These are phyloP conservation scores for Callyntrura sp. DNA, from an alignment of 2,888 invertebrate species.

Conservation along the genomic window DNA sequence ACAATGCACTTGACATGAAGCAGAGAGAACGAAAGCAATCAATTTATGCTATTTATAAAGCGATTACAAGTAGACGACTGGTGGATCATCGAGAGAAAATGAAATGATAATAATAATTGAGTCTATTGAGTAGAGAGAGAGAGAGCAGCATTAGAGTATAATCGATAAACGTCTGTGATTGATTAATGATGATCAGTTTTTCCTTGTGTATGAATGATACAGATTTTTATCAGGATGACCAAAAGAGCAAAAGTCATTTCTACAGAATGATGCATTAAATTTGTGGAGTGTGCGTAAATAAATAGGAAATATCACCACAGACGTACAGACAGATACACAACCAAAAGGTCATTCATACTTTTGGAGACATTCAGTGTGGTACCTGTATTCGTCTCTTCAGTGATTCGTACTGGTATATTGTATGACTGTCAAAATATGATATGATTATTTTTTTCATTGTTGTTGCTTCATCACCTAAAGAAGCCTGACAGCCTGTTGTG, in stretches of 20 bases:
- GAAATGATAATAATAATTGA: slow-evolving; percentile 33
- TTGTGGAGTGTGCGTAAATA: slow-evolving; percentile 41
- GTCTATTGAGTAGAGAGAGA: slow-evolving; percentile 10
- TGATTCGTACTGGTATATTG: neutral
- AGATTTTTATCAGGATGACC: slow-evolving; percentile 18
- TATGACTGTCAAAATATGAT: neutral
- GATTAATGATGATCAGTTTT: slow-evolving; percentile 73
- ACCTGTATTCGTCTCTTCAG: neutral
- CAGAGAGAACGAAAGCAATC: slow-evolving; percentile 5
- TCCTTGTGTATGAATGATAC: neutral
- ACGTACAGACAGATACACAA: neutral
- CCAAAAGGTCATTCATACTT: slow-evolving; percentile 29
- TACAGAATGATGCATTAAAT: slow-evolving; percentile 61
- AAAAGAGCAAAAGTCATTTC: slow-evolving; percentile 64
- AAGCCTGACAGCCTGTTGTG: neutral
- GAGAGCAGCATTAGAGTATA: neutral
- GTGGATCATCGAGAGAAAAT: neutral
- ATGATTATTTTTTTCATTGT: slow-evolving; percentile 11
- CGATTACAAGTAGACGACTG: neutral
- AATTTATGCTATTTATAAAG: slow-evolving; percentile 5
- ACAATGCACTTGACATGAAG: neutral
- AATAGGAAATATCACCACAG: slow-evolving; percentile 3
- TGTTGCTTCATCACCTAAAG: neutral
- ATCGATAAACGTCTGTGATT: slow-evolving; percentile 65
- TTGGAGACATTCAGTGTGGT: slow-evolving; percentile 1